Percentiles rank a stretch among this genome's conserved stretches.
phyloP scores from a whole-genome alignment of 2,888 invertebrate genomes.

The Polymixis lichenea region DNA sequence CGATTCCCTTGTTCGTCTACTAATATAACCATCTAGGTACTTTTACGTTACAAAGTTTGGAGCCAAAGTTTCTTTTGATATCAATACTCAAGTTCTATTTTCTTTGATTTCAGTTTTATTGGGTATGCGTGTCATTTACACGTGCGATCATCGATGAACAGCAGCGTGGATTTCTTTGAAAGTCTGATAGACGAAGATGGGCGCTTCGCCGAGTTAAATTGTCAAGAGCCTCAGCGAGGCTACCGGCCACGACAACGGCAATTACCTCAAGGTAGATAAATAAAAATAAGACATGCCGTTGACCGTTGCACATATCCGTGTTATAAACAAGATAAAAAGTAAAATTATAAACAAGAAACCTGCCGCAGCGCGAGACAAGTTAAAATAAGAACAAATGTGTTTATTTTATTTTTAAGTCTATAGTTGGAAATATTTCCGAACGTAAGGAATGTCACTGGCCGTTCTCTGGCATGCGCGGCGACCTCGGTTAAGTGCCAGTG shows the following conservation, averaged over 20 bases:
- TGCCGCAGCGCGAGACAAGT: neutral
- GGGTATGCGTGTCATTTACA: slow-evolving; percentile 88
- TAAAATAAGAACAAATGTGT: neutral
- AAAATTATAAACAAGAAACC: neutral
- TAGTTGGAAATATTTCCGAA: slow-evolving; percentile 51
- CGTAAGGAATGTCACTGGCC: slow-evolving; percentile 49
- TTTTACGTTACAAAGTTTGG: neutral
- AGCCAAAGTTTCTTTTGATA: too few species aligned
- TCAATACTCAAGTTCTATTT: slow-evolving; percentile 1
- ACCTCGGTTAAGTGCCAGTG: slow-evolving; percentile 44
- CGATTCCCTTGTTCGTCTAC: neutral
- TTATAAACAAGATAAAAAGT: neutral
- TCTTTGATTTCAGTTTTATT: slow-evolving; percentile 79
- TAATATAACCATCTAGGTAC: neutral
- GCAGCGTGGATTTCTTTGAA: slow-evolving; percentile 92
- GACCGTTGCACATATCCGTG: neutral
- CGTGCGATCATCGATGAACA: slow-evolving; percentile 86
- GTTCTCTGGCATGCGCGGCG: slow-evolving; percentile 47
- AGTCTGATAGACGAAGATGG: slow-evolving; percentile 91
- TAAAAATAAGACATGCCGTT: slow-evolving; percentile 3
- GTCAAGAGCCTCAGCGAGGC: slow-evolving; percentile 80
- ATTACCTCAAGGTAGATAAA: slow-evolving; percentile 76
- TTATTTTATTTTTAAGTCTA: slow-evolving; percentile 5
- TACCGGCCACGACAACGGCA: slow-evolving; percentile 76
- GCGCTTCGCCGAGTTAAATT: slow-evolving; percentile 85